phyloP scores from a whole-genome alignment of 2,113 vertebrate genomes.

The Gila orcuttii region DNA sequence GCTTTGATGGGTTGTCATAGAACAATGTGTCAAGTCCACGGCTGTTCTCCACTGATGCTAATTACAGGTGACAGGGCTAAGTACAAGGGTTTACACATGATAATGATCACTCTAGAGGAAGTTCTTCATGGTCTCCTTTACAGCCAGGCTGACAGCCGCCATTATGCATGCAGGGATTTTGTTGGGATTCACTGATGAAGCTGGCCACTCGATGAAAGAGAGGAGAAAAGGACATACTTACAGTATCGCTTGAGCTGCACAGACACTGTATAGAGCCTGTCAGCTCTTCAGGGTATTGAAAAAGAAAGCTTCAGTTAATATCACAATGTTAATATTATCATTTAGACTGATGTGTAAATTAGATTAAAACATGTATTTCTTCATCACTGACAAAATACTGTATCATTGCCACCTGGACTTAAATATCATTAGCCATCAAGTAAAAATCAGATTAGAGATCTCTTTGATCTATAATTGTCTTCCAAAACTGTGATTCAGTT shows the following conservation, averaged over 20 bases:
- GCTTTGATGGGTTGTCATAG: conserved; percentile 67
- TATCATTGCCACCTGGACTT: not conserved
- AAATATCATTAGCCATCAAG: not conserved
- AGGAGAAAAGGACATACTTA: conserved; percentile 8
- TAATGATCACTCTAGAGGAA: conserved; percentile 71
- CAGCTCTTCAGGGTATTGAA: not conserved
- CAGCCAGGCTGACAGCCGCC: conserved; percentile 65
- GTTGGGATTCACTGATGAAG: conserved; percentile 48
- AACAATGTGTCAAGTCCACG: conserved; percentile 63
- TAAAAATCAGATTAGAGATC: not conserved
- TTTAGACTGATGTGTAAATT: not conserved
- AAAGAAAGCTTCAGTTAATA: not conserved
- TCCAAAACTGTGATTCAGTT: not conserved
- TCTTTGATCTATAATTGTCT: not conserved
- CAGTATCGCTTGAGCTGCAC: not conserved
- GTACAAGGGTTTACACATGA: conserved; percentile 68
- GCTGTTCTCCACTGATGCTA: conserved; percentile 68
- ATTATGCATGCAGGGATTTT: conserved; percentile 67
- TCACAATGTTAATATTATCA: not conserved
- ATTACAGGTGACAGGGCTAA: conserved; percentile 78
- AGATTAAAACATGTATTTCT: not conserved
- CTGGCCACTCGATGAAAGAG: conserved; percentile 46
- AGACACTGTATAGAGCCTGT: not conserved
- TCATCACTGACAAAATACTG: not conserved
- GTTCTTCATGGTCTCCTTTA: conserved; percentile 66